phyloP scores from a whole-genome alignment of 2,797 vertebrate genomes.

The Acrossocheilus wenchowensis region DNA sequence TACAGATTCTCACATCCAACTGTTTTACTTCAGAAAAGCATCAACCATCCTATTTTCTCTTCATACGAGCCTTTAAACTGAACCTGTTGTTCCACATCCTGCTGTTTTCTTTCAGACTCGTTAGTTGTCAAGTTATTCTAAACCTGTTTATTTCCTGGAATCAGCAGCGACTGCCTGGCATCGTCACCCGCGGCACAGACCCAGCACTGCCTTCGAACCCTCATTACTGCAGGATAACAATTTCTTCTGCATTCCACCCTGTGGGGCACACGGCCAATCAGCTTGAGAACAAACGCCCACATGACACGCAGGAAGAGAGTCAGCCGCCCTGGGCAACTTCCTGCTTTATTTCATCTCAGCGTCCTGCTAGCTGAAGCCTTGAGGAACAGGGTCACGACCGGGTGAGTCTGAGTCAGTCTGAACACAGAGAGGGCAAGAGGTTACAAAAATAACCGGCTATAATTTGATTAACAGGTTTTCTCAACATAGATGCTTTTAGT shows the following conservation, averaged over 20 bases:
- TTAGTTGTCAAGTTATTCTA: background rate
- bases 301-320: background rate
- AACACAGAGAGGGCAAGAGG: background rate
- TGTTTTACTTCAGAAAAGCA: background rate
- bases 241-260: background rate
- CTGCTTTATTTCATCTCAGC: background rate
- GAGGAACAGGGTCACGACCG: background rate
- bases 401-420: background rate
- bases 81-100: background rate
- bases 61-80: background rate
- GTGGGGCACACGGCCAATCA: background rate
- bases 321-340: background rate
- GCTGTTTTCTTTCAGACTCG: background rate
- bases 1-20: background rate
- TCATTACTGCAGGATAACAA: constrained; percentile 3
- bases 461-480: background rate
- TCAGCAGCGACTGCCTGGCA: background rate
- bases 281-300: background rate
- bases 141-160: constrained; percentile 7
- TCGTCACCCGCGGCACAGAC: background rate
- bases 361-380: background rate
- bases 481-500: background rate
- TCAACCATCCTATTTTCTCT: background rate
- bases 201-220: constrained; percentile 29
- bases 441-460: background rate